Conservation (phyloP, 2,113 vertebrate genomes). For the Pygoscelis adeliae region DNA sequence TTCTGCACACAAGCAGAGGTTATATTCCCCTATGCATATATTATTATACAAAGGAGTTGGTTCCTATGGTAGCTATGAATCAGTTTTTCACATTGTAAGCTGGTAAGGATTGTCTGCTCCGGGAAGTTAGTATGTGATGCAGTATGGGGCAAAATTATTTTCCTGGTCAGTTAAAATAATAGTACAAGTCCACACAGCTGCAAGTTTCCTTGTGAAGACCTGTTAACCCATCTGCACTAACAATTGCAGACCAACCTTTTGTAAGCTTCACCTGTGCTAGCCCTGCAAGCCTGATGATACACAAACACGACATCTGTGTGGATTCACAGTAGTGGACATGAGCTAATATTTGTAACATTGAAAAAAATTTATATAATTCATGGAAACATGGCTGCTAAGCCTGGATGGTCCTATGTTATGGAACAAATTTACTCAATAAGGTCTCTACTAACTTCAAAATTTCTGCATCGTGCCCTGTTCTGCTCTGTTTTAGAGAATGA, state of each 20-base stretch:
- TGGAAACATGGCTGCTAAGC: not conserved
- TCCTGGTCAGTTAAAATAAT: not conserved
- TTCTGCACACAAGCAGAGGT: not conserved
- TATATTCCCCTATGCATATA: not conserved
- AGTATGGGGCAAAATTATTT: not conserved
- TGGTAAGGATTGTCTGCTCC: not conserved
- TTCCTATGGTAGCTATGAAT: not conserved
- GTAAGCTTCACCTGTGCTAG: not conserved
- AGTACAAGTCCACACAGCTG: not conserved
- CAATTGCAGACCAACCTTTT: accelerated
- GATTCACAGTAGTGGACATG: too few species aligned
- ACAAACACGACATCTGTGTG: accelerated
- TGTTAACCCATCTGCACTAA: not conserved
- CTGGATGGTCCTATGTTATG: accelerated
- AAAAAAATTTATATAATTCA: not conserved
- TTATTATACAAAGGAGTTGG: not conserved
- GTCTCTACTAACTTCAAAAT: not conserved
- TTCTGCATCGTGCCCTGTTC: accelerated
- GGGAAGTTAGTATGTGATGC: not conserved
- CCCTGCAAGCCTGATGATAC: not conserved
- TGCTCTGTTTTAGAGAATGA: not conserved
- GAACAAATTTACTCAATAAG: not conserved
- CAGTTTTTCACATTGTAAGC: not conserved
- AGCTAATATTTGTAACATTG: not conserved
- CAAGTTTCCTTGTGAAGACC: not conserved